Conservation (phyloP, 2,113 vertebrate genomes). For the Isichthys henryi region DNA sequence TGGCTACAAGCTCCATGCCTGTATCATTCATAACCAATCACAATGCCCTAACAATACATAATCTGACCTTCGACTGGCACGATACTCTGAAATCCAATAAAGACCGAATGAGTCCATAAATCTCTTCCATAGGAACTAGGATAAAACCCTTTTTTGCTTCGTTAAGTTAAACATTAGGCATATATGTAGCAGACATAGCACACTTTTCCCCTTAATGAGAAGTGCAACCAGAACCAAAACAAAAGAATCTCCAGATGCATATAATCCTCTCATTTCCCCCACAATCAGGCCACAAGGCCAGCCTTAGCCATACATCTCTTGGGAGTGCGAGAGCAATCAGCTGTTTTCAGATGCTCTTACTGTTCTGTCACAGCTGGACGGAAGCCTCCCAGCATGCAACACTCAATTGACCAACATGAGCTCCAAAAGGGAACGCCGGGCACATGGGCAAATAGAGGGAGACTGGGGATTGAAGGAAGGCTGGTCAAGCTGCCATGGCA, state of each 20-base stretch:
- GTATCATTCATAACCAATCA: background rate
- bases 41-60: background rate
- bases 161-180: background rate
- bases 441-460: slow-evolving; percentile 17
- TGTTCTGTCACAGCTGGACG: background rate
- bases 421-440: slow-evolving; percentile 19
- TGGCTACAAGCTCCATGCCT: background rate
- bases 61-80: background rate
- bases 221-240: background rate
- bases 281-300: background rate
- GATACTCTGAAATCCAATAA: background rate
- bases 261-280: background rate
- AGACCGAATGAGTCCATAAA: background rate
- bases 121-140: background rate
- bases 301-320: background rate
- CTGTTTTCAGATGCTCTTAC: background rate
- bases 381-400: background rate
- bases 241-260: background rate
- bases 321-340: background rate
- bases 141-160: background rate
- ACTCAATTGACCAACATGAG: slow-evolving; percentile 32
- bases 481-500: background rate
- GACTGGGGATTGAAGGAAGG: background rate
- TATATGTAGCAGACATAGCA: background rate
- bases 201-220: background rate